phyloP scores from a whole-genome alignment of 2,888 invertebrate genomes.

The Seira ritae region DNA sequence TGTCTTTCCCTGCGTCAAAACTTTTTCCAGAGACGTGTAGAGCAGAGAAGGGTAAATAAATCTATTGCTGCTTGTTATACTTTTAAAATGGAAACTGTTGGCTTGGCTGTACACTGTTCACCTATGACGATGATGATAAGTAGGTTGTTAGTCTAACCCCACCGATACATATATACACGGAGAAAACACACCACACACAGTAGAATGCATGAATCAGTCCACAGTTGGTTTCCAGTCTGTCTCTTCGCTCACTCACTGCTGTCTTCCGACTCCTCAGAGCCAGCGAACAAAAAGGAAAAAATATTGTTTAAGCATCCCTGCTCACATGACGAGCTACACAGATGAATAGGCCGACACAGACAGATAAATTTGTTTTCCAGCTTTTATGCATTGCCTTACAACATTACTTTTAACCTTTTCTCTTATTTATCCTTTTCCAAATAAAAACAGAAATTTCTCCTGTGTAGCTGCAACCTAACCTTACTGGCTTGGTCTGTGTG shows the following conservation, averaged over 20 bases:
- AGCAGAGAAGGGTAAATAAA: neutral
- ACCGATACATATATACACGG: constrained; percentile 1
- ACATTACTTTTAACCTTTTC: constrained; percentile 35
- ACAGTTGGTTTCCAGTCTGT: neutral
- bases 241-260: neutral
- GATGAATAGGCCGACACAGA: constrained; percentile 59
- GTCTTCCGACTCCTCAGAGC: no score
- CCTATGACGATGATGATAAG: neutral
- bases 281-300: no score
- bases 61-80: no score
- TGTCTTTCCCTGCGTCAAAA: neutral
- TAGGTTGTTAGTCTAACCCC: neutral
- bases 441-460: neutral
- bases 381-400: constrained; percentile 28
- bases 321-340: constrained; percentile 41
- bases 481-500: neutral
- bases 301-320: neutral
- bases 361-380: constrained; percentile 59
- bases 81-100: no score
- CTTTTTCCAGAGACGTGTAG: neutral
- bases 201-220: neutral
- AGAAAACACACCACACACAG: neutral
- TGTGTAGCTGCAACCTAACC: neutral
- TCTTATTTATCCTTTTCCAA: neutral
- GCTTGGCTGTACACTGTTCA: no score